Evolutionary conservation across 2,113 vertebrate genomes (phyloP).

Genomic region (Neolamprologus sp.): DNA sequence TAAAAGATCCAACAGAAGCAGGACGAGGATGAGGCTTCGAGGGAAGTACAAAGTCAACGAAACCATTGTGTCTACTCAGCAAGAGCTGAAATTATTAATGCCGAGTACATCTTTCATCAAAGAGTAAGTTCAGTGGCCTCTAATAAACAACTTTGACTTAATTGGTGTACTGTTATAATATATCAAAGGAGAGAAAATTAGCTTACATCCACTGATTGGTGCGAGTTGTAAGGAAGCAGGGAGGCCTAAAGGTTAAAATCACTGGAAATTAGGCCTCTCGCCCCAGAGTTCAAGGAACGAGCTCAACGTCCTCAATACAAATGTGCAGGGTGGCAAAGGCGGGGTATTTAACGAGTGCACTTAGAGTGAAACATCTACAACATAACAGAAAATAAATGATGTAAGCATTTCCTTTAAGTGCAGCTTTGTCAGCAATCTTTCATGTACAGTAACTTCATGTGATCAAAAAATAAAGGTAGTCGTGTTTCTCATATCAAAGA

Average conservation of each 20-base stretch:
- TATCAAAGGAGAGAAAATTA: background rate
- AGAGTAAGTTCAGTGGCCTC: background rate
- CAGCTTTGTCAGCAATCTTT: background rate
- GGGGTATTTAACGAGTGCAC: rapidly evolving
- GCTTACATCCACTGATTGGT: background rate
- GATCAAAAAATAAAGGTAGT: background rate
- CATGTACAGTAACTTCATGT: background rate
- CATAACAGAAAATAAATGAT: background rate
- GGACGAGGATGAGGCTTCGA: background rate
- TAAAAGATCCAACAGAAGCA: background rate
- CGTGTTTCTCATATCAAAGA: background rate
- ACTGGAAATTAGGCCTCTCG: rapidly evolving
- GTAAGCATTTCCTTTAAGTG: background rate
- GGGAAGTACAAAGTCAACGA: background rate
- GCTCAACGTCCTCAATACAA: background rate
- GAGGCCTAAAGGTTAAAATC: background rate
- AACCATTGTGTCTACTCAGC: background rate
- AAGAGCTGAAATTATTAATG: background rate
- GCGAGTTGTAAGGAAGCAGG: background rate
- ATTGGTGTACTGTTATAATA: background rate
- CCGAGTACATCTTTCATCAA: background rate
- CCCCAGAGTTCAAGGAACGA: background rate
- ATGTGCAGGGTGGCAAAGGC: background rate
- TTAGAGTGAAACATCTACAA: background rate
- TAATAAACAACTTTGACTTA: background rate